phyloP scores from a whole-genome alignment of 2,888 invertebrate species.

The Thereva nobilitata region DNA sequence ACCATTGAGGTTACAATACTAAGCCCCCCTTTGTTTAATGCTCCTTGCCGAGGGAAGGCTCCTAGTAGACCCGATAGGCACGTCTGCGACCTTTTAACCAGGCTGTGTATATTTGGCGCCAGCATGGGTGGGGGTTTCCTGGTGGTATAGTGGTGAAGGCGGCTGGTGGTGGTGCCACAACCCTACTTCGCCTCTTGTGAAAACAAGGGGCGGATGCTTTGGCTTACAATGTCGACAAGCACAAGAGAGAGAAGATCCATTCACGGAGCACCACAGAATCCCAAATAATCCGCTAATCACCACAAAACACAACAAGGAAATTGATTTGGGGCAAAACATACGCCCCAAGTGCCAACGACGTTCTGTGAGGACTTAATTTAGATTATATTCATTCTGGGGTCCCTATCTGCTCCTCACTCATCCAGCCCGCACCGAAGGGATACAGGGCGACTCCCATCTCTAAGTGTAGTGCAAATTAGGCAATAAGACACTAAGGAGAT shows the following conservation, averaged over 20 bases:
- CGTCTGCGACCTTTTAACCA: too few relatives aligned
- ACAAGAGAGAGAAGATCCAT: background rate
- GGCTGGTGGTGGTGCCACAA: conserved; percentile 13
- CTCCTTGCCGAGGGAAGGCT: too few relatives aligned
- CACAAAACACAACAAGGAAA: conserved; percentile 40
- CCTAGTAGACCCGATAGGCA: too few relatives aligned
- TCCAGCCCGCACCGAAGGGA: too few relatives aligned
- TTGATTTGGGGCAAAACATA: conserved; percentile 38
- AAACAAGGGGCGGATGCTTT: conserved; percentile 24
- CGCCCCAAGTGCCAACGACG: conserved; percentile 20
- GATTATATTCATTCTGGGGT: conserved; percentile 20
- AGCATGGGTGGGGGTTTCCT: background rate
- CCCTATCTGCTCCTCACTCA: background rate
- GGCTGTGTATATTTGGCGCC: too few relatives aligned
- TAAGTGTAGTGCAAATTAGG: too few relatives aligned
- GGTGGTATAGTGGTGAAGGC: too few relatives aligned
- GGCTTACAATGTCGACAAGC: conserved; percentile 11
- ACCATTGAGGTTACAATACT: too few relatives aligned
- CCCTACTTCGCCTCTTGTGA: conserved; percentile 10
- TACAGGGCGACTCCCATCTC: too few relatives aligned
- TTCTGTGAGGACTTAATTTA: conserved; percentile 28
- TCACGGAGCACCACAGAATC: conserved; percentile 30
- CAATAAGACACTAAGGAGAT: too few relatives aligned
- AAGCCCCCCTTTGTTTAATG: too few relatives aligned
- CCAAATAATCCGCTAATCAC: conserved; percentile 41